phyloP scores from a whole-genome alignment of 2,888 invertebrate species.

The Polydrusus cervinus region DNA sequence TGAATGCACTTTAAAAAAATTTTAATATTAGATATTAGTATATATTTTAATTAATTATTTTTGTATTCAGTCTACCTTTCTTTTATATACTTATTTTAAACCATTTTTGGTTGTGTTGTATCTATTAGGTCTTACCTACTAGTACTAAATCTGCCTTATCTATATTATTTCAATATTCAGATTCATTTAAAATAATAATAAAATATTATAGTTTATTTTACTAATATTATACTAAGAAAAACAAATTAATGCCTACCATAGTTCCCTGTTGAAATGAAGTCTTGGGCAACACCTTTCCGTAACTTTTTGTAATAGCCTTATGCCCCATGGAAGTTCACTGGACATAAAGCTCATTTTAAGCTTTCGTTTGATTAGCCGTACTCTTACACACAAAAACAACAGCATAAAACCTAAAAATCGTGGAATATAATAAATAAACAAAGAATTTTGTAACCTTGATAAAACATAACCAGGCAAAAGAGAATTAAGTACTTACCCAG shows the following conservation, averaged over 20 bases:
- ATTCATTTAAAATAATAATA: no score
- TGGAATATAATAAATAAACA: conserved; percentile 16
- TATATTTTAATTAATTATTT: no score
- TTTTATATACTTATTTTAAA: no score
- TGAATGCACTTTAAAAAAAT: no score
- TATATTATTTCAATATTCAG: no score
- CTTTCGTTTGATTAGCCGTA: conserved; percentile 31
- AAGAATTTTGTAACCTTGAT: conserved; percentile 26
- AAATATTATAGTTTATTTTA: no score
- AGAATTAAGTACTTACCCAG: not conserved
- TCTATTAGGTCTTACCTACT: no score
- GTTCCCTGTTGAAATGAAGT: conserved; percentile 77
- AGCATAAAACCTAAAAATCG: conserved; percentile 39
- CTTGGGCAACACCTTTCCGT: conserved; percentile 76
- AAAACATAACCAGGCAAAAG: not conserved
- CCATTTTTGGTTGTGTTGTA: no score
- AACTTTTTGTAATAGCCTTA: conserved; percentile 75
- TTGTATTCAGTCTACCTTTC: no score
- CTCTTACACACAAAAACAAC: conserved; percentile 30
- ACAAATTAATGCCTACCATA: conserved; percentile 75
- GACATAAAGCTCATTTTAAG: conserved; percentile 47
- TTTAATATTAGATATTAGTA: no score
- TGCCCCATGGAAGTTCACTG: conserved; percentile 76
- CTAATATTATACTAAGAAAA: no score
- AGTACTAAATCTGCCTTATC: no score